Conservation (phyloP, 1,140 invertebrate genomes). For the Melitaea cinxia region DNA sequence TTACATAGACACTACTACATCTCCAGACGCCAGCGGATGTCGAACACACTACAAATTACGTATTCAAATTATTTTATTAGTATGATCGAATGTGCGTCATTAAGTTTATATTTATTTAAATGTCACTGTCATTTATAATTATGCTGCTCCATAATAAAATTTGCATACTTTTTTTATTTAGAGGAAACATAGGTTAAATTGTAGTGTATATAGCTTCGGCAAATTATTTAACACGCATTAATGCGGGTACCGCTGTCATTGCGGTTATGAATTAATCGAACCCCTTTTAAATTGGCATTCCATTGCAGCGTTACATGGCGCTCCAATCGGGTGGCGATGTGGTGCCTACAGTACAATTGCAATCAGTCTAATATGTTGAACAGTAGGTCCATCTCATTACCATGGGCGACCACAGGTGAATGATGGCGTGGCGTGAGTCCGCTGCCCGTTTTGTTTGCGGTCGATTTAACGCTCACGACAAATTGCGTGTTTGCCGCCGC, state of each 20-base stretch:
- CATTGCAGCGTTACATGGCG: constrained; percentile 39
- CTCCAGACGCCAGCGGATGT: neutral
- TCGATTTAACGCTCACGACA: constrained; percentile 78
- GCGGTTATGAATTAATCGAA: constrained; percentile 49
- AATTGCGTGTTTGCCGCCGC: constrained; percentile 78
- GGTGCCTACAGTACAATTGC: constrained; percentile 61
- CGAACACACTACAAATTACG: neutral
- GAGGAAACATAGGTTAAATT: constrained; percentile 5
- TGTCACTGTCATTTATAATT: neutral
- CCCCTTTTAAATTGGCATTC: constrained; percentile 42
- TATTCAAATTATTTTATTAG: neutral
- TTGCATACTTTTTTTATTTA: neutral
- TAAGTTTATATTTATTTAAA: neutral
- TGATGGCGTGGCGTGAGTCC: constrained; percentile 68
- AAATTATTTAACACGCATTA: constrained; percentile 40
- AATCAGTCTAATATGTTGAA: constrained; percentile 80
- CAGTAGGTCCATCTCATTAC: constrained; percentile 80
- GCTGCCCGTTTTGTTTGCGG: constrained; percentile 77
- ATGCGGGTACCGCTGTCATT: constrained; percentile 31
- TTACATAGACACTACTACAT: neutral
- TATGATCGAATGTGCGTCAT: neutral
- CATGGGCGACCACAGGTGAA: constrained; percentile 78
- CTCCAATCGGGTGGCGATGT: constrained; percentile 41
- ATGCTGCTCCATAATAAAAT: neutral
- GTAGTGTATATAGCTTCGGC: constrained; percentile 8